These are phyloP conservation scores for Drosophila nannoptera DNA, from an alignment of 1,140 invertebrate genomes.

Conservation along the genomic window DNA sequence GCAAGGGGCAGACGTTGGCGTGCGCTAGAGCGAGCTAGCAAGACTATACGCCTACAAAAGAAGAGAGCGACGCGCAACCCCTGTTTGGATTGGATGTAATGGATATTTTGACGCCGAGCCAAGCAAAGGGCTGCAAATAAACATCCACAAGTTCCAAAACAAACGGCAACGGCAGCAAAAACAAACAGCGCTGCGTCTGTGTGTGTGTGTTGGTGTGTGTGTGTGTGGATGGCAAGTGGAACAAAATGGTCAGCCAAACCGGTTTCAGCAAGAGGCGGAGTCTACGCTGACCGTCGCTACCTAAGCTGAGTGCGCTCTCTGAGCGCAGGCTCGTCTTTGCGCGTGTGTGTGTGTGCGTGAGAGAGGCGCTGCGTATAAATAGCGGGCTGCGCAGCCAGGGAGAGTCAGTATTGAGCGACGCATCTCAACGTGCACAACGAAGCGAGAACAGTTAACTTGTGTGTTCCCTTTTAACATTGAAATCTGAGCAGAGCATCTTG, in stretches of 20 bases:
- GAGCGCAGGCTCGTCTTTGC: conserved; percentile 22
- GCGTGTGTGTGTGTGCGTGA: conserved; percentile 12
- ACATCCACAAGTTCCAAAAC: conserved; percentile 75
- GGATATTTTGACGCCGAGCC: conserved; percentile 78
- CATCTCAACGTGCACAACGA: conserved; percentile 46
- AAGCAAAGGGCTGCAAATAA: conserved; percentile 76
- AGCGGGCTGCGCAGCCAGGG: conserved; percentile 38
- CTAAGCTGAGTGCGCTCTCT: conserved; percentile 3
- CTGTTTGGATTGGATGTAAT: conserved; percentile 78
- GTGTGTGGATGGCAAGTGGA: conserved; percentile 67
- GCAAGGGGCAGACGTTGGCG: conserved; percentile 32
- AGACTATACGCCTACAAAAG: conserved; percentile 38
- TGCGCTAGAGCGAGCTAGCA: conserved; percentile 1
- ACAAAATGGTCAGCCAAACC: conserved; percentile 66
- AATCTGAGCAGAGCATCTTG: conserved; percentile 7
- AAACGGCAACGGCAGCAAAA: conserved; percentile 33
- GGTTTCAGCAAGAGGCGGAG: conserved; percentile 53
- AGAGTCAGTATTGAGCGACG: conserved; percentile 67
- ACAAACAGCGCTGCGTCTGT: conserved; percentile 15
- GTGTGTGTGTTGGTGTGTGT: conserved; percentile 37
- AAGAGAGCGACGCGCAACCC: conserved; percentile 42
- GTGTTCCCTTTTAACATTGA: conserved; percentile 37
- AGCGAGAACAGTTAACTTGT: conserved; percentile 27
- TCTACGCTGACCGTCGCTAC: conserved; percentile 3
- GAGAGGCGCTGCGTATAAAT: conserved; percentile 58